Base-by-base conservation (phyloP, 2,797 vertebrate genomes). In the Gadopsis marmoratus region DNA sequence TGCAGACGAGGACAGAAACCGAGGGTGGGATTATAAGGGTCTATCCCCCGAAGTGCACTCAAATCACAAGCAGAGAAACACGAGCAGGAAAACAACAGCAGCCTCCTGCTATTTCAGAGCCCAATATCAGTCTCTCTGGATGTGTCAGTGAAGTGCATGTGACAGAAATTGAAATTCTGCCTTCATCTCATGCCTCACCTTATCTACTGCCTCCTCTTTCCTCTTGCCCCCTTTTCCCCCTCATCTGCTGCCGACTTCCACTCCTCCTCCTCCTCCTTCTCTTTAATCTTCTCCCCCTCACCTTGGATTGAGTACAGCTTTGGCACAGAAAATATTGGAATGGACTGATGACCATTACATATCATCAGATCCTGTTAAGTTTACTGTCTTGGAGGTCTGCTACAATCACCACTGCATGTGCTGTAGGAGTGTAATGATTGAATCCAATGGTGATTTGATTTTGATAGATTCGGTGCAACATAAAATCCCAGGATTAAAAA, bases 81-180 rank as follows among this genome's bases (percentile, higher is more conserved):
- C 17, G 23, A 78, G 31, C 62, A 73, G 51, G 43, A 81, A 76
- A 73, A 73, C 53, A 78, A 58, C 26, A 41, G 67, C 60, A 23
- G 14, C 26, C 74, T 74, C 76, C 63, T 21, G 51, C 72, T 81
- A 66, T 69, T 69, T 55, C 68, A 72, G 51, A 76, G 65, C 48
- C 55, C 39, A 43, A 17, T 47, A 48, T 56, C 35, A 19, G 33
- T 37, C 71, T 79, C 47, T 69, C 41, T 63, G 71, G 35, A 79
- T 75, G 43, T 69, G 56, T 83, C 60, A 50, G 64, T 29, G 64
- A 76, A 83, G 67, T 78, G 61, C 41, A 31, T 70, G 69, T 76
- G 79, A 65, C 76, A 79, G 76, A 82, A 82, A 67, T 67, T 76
- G 60, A 82, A 67, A 88, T 86, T 80, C 77, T 64, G 68, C 74